Evolutionary conservation across 37 sponge, comb jelly and placozoan species (phyloP).

Genomic region (Geodia barretti): DNA sequence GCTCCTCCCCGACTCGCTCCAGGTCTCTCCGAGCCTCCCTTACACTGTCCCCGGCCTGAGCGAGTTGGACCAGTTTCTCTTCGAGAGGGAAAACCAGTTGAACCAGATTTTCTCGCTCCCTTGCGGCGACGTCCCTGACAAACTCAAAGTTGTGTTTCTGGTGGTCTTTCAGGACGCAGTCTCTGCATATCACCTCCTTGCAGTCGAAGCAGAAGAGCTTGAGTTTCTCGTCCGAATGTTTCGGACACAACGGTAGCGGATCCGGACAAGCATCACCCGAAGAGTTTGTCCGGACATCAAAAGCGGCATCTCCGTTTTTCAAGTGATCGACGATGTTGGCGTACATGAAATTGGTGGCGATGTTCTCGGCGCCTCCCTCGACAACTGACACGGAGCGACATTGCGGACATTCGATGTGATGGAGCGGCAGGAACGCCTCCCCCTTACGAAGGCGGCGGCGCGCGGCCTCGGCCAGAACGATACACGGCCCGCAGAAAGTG

Average conservation of each 20-base stretch:
- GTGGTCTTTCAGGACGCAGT: constrained; percentile 53
- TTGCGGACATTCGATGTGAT: constrained; percentile 36
- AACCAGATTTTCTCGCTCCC: constrained; percentile 12
- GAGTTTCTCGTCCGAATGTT: constrained; percentile 5
- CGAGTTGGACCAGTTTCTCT: background rate
- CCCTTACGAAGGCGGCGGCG: background rate
- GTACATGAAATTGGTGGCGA: constrained; percentile 56
- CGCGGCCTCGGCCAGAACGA: constrained; percentile 8
- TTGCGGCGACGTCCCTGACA: constrained; percentile 17
- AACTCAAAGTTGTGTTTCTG: constrained; percentile 39
- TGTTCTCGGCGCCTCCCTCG: constrained; percentile 10
- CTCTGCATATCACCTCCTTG: constrained; percentile 37
- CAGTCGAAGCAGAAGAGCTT: constrained; percentile 48
- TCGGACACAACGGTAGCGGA: background rate
- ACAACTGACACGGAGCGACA: constrained; percentile 5
- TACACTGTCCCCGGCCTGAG: background rate
- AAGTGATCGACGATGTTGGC: constrained; percentile 49
- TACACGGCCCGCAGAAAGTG: constrained; percentile 56
- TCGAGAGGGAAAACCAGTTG: constrained; percentile 1
- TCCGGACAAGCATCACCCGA: background rate
- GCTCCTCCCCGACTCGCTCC: background rate
- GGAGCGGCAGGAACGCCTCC: background rate
- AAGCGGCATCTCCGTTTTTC: constrained; percentile 10
- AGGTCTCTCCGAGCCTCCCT: background rate
- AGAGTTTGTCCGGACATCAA: background rate